These are phyloP conservation scores for Dolichoris vasculosae DNA, from an alignment of 1,140 invertebrate species.

Conservation along the genomic window DNA sequence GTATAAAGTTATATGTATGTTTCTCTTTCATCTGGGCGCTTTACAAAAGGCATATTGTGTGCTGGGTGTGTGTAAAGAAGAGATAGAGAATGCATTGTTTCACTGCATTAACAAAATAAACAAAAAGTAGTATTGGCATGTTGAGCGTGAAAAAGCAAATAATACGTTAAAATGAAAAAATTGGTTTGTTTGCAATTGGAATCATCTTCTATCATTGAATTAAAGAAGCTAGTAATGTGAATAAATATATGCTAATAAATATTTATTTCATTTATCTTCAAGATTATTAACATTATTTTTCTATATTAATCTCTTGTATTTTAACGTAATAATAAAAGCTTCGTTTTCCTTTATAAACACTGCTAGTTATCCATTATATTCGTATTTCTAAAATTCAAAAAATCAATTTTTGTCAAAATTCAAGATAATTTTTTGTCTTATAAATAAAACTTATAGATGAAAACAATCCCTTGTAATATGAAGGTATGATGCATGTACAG, in stretches of 20 bases:
- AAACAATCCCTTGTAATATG: too few species aligned
- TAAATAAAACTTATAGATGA: too few species aligned
- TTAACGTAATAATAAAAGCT: background rate
- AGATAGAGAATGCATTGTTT: background rate
- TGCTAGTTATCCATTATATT: background rate
- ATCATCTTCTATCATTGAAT: constrained; percentile 19
- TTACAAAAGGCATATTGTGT: constrained; percentile 22
- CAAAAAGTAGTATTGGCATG: background rate
- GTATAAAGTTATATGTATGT: background rate
- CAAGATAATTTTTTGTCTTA: too few species aligned
- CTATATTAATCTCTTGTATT: background rate
- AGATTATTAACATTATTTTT: background rate
- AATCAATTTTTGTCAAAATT: too few species aligned
- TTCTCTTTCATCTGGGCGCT: background rate
- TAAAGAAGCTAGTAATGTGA: background rate
- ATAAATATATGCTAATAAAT: background rate
- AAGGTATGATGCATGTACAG: too few species aligned
- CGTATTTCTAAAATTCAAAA: too few species aligned
- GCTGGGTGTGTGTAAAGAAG: background rate
- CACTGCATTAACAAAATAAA: constrained; percentile 27
- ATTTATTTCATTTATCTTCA: constrained; percentile 25
- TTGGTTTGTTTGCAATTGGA: constrained; percentile 30
- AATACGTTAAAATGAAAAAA: constrained; percentile 33
- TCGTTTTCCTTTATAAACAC: background rate
- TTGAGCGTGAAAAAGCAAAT: constrained; percentile 38